Evolutionary conservation across 2,113 vertebrate genomes (phyloP), one percentile per base, ranked within the genome.

Genomic region (Podiceps cristatus): DNA sequence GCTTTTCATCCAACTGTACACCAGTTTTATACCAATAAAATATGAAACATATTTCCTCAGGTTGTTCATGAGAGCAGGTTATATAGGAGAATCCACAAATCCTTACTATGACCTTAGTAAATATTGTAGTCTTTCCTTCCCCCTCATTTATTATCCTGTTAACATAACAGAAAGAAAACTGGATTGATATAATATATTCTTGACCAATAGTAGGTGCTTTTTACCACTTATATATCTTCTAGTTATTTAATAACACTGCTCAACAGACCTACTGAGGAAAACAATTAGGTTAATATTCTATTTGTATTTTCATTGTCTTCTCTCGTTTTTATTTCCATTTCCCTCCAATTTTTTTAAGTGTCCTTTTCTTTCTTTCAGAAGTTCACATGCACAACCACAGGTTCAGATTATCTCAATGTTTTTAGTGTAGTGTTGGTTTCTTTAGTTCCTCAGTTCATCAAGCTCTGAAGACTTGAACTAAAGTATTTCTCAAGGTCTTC

Each of bases 251-350:
- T n/a, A 62, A 25, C 8, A 13, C 13, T 72, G 24, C 10, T 73
- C 9, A 11, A 80, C 24, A 80, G n/a, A 45, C 4, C 27, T 68
- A 35, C 13, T 69, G 31, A 89, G 33, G 19, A 76, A 83, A 93
- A 37, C 1, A 22, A 5, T 24, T 90, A 29, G 1, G 5, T 49
- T 55, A 29, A 1, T 14, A 7, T 13, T 56, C 2, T 49, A 8
- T 23, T n/a, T 13, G 35, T 37, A 52, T 80, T 35, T 59, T 8
- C 18, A 16, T 56, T 37, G 2, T n/a, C 6, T 73, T 56, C 6
- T 85, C 13, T 66, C 18, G 18, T 53, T 67, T 89, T 53, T 68
- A 16, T 80, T 75, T 58, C 17, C 13, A 6, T 33, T 77, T 78
- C 18, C 5, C 37, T 88, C 22, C 6, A 59, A 16, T 59, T 85